These are phyloP conservation scores for Trichosurus vulpecula DNA, from an alignment of 2,797 vertebrate genomes.

Conservation along the genomic window DNA sequence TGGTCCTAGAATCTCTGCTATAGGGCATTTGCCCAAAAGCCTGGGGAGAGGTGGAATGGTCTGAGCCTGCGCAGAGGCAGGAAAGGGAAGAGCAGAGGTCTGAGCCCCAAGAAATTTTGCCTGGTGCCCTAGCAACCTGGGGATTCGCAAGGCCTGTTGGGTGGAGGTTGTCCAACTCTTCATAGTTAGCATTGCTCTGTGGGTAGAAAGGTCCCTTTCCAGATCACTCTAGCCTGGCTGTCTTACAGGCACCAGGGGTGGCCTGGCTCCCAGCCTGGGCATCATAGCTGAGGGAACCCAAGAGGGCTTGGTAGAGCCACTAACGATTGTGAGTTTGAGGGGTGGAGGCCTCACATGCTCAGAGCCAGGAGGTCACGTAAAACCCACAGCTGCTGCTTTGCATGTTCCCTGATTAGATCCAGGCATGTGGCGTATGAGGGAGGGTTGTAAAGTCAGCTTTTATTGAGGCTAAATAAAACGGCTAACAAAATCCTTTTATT, in stretches of 20 bases:
- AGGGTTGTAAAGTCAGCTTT: neutral
- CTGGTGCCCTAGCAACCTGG: neutral
- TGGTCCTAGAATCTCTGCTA: no score
- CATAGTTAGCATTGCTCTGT: neutral
- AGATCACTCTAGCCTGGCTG: neutral
- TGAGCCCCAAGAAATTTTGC: neutral
- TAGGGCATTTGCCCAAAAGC: no score
- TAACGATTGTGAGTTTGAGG: neutral
- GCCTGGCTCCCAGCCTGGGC: neutral
- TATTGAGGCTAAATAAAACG: conserved; percentile 3
- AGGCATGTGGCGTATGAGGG: neutral
- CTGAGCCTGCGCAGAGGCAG: neutral
- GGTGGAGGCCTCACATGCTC: neutral
- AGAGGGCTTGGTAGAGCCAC: neutral
- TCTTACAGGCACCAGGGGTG: neutral
- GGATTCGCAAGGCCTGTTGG: neutral
- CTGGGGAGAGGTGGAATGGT: no score
- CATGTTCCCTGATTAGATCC: neutral
- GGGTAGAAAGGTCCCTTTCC: accelerated
- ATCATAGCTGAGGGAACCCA: neutral
- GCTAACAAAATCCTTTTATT: conserved; percentile 8
- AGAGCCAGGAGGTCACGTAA: neutral
- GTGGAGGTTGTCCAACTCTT: neutral
- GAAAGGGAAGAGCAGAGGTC: neutral
- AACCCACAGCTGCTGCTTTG: conserved; percentile 12